Percentiles rank a stretch among this genome's conserved stretches.
Evolutionary conservation across 1,140 invertebrate species (phyloP).

Genomic region (Ladona fulva): DNA sequence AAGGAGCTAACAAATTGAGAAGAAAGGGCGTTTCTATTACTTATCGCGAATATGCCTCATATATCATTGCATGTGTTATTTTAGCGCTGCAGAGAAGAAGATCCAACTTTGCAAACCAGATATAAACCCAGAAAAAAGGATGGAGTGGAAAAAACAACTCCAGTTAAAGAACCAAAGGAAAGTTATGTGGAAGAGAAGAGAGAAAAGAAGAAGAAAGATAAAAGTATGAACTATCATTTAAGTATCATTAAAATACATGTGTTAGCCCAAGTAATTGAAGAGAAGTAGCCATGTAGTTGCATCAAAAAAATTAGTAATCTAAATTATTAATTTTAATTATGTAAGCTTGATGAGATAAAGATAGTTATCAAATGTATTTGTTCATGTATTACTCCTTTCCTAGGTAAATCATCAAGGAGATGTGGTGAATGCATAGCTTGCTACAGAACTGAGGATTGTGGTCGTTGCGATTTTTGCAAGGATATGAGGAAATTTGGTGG

Average conservation of each 20-base stretch:
- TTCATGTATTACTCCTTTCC: neutral
- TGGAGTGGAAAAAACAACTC: conserved; percentile 17
- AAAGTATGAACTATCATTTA: neutral
- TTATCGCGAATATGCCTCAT: conserved; percentile 13
- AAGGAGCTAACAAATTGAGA: too few relatives aligned
- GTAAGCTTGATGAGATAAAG: neutral
- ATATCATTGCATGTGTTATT: conserved; percentile 12
- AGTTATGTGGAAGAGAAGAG: conserved; percentile 17
- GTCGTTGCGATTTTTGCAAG: conserved; percentile 72
- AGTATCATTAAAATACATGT: too few relatives aligned
- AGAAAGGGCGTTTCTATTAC: neutral
- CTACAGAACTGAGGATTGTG: conserved; percentile 71
- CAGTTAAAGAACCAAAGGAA: conserved; percentile 39
- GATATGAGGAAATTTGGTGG: conserved; percentile 71
- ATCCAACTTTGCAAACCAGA: conserved; percentile 68
- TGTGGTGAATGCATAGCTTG: conserved; percentile 81
- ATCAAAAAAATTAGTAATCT: too few relatives aligned
- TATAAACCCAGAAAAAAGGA: conserved; percentile 56
- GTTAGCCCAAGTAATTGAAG: too few relatives aligned
- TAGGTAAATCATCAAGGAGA: conserved; percentile 33
- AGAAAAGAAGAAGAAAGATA: conserved; percentile 22
- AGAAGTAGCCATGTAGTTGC: too few relatives aligned
- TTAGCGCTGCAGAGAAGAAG: conserved; percentile 66
- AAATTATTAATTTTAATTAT: too few relatives aligned
- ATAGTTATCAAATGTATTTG: neutral